Evolutionary conservation across 2,797 vertebrate genomes (phyloP).

Genomic region (Melopsittacus undulatus): DNA sequence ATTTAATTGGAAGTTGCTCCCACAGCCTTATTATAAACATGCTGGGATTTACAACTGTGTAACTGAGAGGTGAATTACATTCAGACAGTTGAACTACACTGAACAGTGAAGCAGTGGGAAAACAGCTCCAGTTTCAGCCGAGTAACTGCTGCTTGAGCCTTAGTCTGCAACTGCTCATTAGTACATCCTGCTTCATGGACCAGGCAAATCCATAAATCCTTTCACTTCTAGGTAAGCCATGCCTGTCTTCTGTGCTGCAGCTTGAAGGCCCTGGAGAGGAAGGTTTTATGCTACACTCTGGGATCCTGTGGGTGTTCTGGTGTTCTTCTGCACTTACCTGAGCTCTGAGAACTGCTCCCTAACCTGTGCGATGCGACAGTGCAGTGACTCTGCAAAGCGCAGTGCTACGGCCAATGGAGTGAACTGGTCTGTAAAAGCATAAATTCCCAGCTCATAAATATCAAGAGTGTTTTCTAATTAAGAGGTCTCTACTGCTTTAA

Average conservation of each 20-base stretch:
- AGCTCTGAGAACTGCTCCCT: neutral
- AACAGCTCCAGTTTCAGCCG: neutral
- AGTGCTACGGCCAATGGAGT: neutral
- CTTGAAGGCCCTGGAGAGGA: neutral
- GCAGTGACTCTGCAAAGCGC: rapidly evolving
- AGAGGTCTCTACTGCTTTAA: neutral
- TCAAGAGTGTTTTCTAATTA: neutral
- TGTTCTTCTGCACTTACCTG: neutral
- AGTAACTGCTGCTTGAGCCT: neutral
- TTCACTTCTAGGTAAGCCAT: neutral
- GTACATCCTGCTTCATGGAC: neutral
- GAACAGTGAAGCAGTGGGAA: neutral
- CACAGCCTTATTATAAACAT: neutral
- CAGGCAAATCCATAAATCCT: neutral
- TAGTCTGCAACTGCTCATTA: neutral
- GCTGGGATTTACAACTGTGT: neutral
- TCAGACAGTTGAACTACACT: neutral
- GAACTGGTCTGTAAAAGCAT: neutral
- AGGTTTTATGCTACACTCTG: neutral
- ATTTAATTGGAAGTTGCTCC: neutral
- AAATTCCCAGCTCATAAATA: neutral
- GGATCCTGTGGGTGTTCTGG: neutral
- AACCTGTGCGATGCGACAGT: neutral
- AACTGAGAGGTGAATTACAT: neutral
- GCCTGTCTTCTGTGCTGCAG: neutral